Evolutionary conservation across 2,797 vertebrate genomes (phyloP), one percentile per base, ranked within the genome.

Genomic region (Ctenopoma kingsleyae): DNA sequence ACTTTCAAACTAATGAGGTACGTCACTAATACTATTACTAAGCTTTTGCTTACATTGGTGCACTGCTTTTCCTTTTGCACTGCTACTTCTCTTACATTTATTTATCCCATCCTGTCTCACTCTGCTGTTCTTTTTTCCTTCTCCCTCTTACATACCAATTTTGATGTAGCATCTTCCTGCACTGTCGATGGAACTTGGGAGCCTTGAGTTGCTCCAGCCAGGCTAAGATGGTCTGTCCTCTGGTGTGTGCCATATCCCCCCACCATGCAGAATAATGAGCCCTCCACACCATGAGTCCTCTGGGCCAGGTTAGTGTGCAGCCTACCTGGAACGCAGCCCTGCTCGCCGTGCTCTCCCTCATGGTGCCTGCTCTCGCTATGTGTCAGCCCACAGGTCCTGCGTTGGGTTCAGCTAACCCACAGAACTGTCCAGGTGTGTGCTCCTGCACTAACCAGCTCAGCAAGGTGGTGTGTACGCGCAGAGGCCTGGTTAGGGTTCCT

Each of bases 241-340:
- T 89, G 90, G 91, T 93, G 91, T 93, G 85, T 91, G 91, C 91
- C 91, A 71, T 94, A 93, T 95, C 93, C 93, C 96, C 95, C 94
- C 92, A 94, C 94, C 94, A 96, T 97, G 97, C 95, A 95, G 95
- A 97, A 97, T 94, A 96, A 99, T 98, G 97, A 97, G 95, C 96
- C 96, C 96, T 97, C 94, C 96, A 96, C 97, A 98, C 92, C 96
- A 98, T 98, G 97, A 98, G 96, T 97, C 96, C 97, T 96, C 94
- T 97, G 96, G 95, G 96, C 96, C 97, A 96, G 97, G 97, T 96
- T 95, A 96, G 96, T 96, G 96, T 96, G 96, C 96, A 96, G 95
- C 96, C 95, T 95, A 95, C 96, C 95, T 96, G 97, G 96, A 97
- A 96, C 85, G 92, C 96, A 91, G 93, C 95, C 95, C 95, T 97